phyloP scores from a whole-genome alignment of 2,888 invertebrate genomes.

The Drosophila anomelani region DNA sequence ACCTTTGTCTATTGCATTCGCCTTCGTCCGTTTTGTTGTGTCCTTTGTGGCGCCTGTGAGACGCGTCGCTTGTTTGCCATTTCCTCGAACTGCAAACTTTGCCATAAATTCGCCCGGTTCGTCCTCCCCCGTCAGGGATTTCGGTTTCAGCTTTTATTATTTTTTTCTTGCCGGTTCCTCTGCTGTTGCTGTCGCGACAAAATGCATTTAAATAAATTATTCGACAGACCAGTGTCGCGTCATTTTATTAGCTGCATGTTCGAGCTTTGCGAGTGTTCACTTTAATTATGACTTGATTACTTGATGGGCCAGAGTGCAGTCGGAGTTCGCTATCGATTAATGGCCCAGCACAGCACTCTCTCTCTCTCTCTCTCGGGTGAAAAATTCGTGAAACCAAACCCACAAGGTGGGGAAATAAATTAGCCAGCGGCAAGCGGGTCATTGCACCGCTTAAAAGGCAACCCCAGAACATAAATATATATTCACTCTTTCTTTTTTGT shows the following conservation, averaged over 20 bases:
- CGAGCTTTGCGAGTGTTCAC: constrained; percentile 11
- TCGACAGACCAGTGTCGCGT: constrained; percentile 80
- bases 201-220: constrained; percentile 84
- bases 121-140: constrained; percentile 52
- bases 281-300: constrained; percentile 33
- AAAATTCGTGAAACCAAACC: constrained; percentile 17
- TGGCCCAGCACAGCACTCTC: background rate
- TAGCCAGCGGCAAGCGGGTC: constrained; percentile 27
- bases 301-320: constrained; percentile 17
- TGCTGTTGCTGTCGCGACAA: constrained; percentile 79
- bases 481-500: constrained; percentile 18
- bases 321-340: constrained; percentile 27
- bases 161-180: constrained; percentile 45
- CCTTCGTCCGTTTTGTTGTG: constrained; percentile 38
- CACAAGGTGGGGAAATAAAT: constrained; percentile 24
- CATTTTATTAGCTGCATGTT: constrained; percentile 71
- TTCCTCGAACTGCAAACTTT: constrained; percentile 75
- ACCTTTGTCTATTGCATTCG: constrained; percentile 58
- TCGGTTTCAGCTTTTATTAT: constrained; percentile 18
- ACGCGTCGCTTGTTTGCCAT: constrained; percentile 79
- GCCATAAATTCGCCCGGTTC: constrained; percentile 67
- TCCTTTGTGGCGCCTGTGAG: constrained; percentile 64
- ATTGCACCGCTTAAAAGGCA: constrained; percentile 61
- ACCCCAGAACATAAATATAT: constrained; percentile 50
- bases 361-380: background rate